Evolutionary conservation across 2,113 vertebrate species (phyloP).

Genomic region (Leptocoma aspasia): DNA sequence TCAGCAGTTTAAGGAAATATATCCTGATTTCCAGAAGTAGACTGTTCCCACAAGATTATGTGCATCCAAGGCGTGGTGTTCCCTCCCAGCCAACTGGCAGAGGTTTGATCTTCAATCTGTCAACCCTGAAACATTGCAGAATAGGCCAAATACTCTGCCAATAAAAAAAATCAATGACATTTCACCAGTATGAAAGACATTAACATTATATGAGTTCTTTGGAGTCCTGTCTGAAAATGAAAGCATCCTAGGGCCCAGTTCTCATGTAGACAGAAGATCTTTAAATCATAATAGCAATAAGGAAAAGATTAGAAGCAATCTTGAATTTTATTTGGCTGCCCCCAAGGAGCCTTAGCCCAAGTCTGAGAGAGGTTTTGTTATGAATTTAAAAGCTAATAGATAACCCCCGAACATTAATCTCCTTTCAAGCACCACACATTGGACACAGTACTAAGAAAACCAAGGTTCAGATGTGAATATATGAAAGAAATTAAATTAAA

Average conservation of each 20-base stretch:
- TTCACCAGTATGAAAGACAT: not conserved
- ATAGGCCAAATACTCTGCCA: not conserved
- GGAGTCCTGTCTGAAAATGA: not conserved
- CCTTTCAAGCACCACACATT: not conserved
- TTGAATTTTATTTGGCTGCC: not conserved
- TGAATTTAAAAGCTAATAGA: not conserved
- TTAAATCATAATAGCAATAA: not conserved
- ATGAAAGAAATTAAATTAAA: not conserved
- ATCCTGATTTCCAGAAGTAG: slow-evolving; percentile 36
- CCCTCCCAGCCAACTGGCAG: slow-evolving; percentile 3
- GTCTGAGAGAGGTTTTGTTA: not conserved
- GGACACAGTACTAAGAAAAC: not conserved
- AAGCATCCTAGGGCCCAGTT: not conserved
- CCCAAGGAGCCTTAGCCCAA: not conserved
- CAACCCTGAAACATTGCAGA: not conserved
- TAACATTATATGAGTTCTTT: not conserved
- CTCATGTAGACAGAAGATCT: not conserved
- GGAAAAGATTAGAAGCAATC: not conserved
- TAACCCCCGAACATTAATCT: not conserved
- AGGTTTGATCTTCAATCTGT: not conserved
- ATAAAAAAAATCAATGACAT: not conserved
- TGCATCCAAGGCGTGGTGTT: not conserved
- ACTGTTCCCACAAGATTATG: slow-evolving; percentile 17
- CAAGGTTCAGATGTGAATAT: not conserved
- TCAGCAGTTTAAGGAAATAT: slow-evolving; percentile 29